Conservation (phyloP, 2,797 vertebrate species). For the Ibycter americanus region DNA sequence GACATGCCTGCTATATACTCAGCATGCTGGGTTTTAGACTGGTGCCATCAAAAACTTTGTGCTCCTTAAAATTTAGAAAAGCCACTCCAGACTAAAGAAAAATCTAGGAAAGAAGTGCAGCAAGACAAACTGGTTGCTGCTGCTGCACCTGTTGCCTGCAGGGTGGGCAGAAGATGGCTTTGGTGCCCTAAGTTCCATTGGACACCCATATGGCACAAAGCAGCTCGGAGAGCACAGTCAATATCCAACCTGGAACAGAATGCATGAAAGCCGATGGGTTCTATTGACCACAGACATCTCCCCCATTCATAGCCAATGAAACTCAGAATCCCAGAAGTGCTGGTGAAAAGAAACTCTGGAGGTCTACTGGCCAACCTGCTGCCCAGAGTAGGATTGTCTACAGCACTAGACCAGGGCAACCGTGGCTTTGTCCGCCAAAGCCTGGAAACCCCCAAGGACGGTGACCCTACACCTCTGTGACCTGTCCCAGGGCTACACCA, state of each 20-base stretch:
- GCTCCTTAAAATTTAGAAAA: not conserved
- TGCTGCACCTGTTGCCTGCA: not conserved
- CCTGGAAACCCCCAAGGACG: not conserved
- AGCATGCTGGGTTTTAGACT: not conserved
- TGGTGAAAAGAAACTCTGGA: not conserved
- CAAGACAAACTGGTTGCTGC: not conserved
- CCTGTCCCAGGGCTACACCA: not conserved
- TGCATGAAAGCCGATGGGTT: not conserved
- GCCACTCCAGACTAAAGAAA: not conserved
- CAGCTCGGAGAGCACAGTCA: not conserved
- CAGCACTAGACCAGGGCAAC: not conserved
- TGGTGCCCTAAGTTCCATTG: not conserved
- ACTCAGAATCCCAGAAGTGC: not conserved
- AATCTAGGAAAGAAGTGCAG: not conserved
- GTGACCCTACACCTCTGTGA: not conserved
- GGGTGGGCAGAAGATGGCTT: rapidly evolving
- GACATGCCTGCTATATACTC: too few relatives aligned
- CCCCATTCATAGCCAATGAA: not conserved
- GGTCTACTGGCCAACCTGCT: not conserved
- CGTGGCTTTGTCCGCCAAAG: not conserved
- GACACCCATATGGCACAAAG: not conserved
- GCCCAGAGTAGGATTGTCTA: not conserved
- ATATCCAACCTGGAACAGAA: not conserved
- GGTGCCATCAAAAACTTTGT: not conserved
- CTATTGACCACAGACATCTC: not conserved